A percentile compares a stretch with the other conserved stretches of the same genome.
Evolutionary conservation across 2,797 vertebrate genomes (phyloP).

Genomic region (Alosa sapidissima): DNA sequence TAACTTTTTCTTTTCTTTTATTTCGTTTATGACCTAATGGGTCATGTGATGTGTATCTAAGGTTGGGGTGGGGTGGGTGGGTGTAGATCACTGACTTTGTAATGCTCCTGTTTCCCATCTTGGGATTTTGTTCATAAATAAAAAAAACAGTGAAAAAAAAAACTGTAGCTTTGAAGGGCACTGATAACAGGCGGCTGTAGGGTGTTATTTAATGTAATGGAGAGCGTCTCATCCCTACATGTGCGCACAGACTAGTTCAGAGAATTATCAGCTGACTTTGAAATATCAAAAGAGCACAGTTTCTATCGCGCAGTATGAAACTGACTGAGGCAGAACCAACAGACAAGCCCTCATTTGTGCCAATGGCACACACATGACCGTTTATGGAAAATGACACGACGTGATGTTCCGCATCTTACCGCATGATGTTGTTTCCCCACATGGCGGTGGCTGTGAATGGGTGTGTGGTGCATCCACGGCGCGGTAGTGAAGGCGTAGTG

Average conservation of each 20-base stretch:
- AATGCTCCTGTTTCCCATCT: too few relatives aligned
- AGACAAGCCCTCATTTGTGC: neutral
- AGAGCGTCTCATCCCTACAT: conserved; percentile 32
- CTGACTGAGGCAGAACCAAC: neutral
- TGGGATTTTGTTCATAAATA: too few relatives aligned
- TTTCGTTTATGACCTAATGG: too few relatives aligned
- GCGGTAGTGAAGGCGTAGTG: conserved; percentile 57
- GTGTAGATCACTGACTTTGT: too few relatives aligned
- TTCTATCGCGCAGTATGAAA: conserved; percentile 38
- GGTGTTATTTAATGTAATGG: conserved; percentile 49
- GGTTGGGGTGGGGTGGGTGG: too few relatives aligned
- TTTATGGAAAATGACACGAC: neutral
- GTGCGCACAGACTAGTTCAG: conserved; percentile 33
- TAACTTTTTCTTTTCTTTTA: too few relatives aligned
- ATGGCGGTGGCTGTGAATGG: conserved; percentile 38
- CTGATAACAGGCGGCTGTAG: conserved; percentile 33
- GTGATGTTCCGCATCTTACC: neutral
- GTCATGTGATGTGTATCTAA: too few relatives aligned
- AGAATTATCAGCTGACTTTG: conserved; percentile 49
- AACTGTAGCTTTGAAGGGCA: conserved; percentile 29
- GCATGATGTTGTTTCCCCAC: neutral
- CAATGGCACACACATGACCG: neutral
- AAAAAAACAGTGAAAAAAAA: too few relatives aligned
- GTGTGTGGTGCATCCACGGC: conserved; percentile 27
- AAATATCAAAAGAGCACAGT: conserved; percentile 51